Percentiles rank a stretch among this genome's conserved stretches.
Evolutionary conservation across 2,113 vertebrate genomes (phyloP).

Genomic region (Prolemur simus): DNA sequence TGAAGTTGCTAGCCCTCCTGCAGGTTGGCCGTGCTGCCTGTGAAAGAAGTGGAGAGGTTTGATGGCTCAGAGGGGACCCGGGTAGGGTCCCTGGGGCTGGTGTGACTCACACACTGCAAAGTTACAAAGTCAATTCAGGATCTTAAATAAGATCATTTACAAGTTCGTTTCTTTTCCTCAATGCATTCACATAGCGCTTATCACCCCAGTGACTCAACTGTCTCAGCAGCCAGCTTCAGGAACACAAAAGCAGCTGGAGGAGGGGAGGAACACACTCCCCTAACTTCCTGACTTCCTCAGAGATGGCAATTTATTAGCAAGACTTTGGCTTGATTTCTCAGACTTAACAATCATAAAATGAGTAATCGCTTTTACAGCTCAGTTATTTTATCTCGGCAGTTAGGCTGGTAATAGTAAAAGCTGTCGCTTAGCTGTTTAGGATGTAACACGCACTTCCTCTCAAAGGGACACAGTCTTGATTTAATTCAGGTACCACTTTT

Average conservation of each 20-base stretch:
- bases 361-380: conserved; percentile 68
- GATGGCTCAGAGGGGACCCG: not conserved
- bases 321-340: conserved; percentile 70
- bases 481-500: not conserved
- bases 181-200: not conserved
- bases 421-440: not conserved
- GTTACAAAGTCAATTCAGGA: not conserved
- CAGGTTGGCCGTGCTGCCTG: not conserved
- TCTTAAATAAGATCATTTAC: not conserved
- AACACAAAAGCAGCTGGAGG: not conserved
- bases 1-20: not conserved
- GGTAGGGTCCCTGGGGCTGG: not conserved
- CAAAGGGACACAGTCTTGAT: not conserved
- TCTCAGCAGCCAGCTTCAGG: not conserved
- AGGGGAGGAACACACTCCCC: not conserved
- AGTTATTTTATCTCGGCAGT: conserved; percentile 44
- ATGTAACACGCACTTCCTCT: not conserved
- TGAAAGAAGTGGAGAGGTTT: not conserved
- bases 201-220: not conserved
- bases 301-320: conserved; percentile 70
- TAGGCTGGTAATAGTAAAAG: not conserved
- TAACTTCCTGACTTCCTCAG: not conserved
- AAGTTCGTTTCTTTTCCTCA: not conserved
- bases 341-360: conserved; percentile 62
- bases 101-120: not conserved